Evolutionary conservation across 2,888 invertebrate species (phyloP).

Genomic region (Tineola bisselliella): DNA sequence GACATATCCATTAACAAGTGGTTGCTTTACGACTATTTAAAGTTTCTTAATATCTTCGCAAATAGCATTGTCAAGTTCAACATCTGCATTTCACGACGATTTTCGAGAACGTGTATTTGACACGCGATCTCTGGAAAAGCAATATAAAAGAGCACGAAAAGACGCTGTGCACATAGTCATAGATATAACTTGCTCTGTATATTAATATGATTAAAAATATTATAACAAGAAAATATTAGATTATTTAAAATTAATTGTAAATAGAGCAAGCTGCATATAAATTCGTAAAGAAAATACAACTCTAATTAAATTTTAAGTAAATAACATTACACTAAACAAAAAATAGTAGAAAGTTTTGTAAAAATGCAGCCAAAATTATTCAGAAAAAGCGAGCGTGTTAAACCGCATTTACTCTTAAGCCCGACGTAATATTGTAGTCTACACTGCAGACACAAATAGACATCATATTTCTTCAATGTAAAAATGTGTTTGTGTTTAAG

Average conservation of each 20-base stretch:
- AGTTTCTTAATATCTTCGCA: neutral
- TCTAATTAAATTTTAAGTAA: neutral
- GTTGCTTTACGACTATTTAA: neutral
- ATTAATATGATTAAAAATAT: too few relatives aligned
- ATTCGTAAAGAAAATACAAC: too few relatives aligned
- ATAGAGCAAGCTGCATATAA: too few relatives aligned
- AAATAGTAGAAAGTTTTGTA: neutral
- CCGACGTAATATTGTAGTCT: conserved; percentile 6
- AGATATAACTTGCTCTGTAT: too few relatives aligned
- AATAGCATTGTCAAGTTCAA: conserved; percentile 5
- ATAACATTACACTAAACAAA: neutral
- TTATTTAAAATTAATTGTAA: too few relatives aligned
- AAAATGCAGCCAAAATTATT: neutral
- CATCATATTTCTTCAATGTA: conserved; percentile 44
- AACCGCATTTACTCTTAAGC: conserved; percentile 5
- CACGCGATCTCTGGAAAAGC: conserved; percentile 5
- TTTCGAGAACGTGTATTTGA: neutral
- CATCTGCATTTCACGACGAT: neutral
- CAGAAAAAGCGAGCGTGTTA: conserved; percentile 7
- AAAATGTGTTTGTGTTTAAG: conserved; percentile 54
- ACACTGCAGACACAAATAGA: conserved; percentile 35
- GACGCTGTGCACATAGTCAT: neutral
- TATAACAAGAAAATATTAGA: too few relatives aligned
- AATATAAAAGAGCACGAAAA: neutral
- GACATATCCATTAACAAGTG: neutral